These are phyloP conservation scores for Misgurnus anguillicaudatus DNA, from an alignment of 2,113 vertebrate species.

Conservation along the genomic window DNA sequence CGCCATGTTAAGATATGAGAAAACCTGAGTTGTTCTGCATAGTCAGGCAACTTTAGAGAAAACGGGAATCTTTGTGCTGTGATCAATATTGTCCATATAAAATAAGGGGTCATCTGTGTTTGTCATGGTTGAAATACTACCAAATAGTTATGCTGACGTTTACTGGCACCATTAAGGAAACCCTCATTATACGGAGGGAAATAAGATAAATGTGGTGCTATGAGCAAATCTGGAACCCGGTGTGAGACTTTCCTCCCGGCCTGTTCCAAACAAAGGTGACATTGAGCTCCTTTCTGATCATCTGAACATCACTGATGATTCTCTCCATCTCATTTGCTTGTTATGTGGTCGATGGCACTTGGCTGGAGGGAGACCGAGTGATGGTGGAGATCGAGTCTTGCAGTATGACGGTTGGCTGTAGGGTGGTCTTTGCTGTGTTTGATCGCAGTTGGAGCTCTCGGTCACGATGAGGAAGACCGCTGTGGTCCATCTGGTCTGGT, in stretches of 20 bases:
- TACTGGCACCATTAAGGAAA: not conserved
- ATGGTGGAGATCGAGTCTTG: conserved; percentile 32
- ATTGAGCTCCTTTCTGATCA: conserved; percentile 35
- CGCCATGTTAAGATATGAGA: conserved; percentile 62
- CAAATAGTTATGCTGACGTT: too few relatives aligned
- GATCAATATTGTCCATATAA: not conserved
- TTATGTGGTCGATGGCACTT: conserved; percentile 24
- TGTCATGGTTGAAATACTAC: not conserved
- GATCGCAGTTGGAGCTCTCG: conserved; percentile 74
- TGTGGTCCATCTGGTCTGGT: conserved; percentile 77
- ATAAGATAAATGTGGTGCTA: not conserved
- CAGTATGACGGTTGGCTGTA: conserved; percentile 54
- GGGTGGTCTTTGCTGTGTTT: conserved; percentile 68
- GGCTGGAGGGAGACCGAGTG: conserved; percentile 42
- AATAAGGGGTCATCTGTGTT: not conserved
- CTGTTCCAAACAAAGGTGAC: conserved; percentile 1
- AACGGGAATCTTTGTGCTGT: conserved; percentile 14
- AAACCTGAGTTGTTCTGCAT: conserved; percentile 42
- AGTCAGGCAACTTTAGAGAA: conserved; percentile 29
- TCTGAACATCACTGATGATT: conserved; percentile 29
- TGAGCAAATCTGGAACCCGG: not conserved
- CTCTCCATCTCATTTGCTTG: conserved; percentile 30
- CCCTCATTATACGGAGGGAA: not conserved
- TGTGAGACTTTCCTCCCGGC: not conserved
- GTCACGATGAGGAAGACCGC: conserved; percentile 67